A percentile compares a stretch with the other conserved stretches of the same genome.
phyloP scores from a whole-genome alignment of 2,888 invertebrate genomes.

The Melinaea marsaeus region DNA sequence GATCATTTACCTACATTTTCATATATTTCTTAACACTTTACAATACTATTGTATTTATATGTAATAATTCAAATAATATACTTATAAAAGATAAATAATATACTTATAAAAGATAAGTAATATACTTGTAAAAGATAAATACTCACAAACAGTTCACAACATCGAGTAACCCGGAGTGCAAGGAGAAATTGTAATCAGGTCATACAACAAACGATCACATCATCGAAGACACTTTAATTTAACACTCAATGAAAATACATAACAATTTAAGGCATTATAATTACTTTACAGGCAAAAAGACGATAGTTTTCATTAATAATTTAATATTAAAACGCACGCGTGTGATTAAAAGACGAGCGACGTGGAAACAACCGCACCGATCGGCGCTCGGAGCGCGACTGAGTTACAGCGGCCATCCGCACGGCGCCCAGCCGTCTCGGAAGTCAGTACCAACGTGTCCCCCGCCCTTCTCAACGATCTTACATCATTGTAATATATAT shows the following conservation, averaged over 20 bases:
- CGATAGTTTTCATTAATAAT: constrained; percentile 58
- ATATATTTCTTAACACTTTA: no score
- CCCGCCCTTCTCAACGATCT: constrained; percentile 14
- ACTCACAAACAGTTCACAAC: constrained; percentile 37
- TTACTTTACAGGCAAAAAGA: constrained; percentile 38
- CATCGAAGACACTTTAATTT: constrained; percentile 37
- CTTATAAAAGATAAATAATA: neutral
- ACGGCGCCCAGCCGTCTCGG: constrained; percentile 46
- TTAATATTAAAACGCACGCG: constrained; percentile 46
- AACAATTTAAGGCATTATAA: constrained; percentile 43
- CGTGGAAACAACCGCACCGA: constrained; percentile 8
- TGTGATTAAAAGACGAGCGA: constrained; percentile 32
- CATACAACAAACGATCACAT: constrained; percentile 43
- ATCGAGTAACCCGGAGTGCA: constrained; percentile 44
- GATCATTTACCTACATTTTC: no score
- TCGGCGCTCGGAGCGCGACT: constrained; percentile 63
- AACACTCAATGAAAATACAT: constrained; percentile 32
- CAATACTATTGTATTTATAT: no score
- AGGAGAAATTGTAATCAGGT: constrained; percentile 67
- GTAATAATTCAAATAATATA: no score
- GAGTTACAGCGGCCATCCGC: constrained; percentile 27
- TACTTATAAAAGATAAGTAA: constrained; percentile 12
- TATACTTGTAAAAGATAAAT: neutral
- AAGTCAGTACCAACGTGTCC: constrained; percentile 35
- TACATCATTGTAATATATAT: no score